Conservation (phyloP, 2,797 vertebrate genomes). For the Myotis daubentonii region DNA sequence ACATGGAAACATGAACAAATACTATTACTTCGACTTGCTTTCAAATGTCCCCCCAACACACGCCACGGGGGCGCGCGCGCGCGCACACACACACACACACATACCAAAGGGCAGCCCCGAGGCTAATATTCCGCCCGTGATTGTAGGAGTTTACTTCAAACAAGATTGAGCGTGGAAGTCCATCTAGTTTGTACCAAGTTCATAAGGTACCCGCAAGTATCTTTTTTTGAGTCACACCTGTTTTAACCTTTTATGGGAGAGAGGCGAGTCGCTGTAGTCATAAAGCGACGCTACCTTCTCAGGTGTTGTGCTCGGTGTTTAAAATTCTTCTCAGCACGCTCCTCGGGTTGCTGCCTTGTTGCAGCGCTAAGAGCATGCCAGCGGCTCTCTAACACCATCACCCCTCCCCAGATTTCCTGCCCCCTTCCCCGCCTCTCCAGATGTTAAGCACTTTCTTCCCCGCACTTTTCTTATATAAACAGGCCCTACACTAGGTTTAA, state of each 20-base stretch:
- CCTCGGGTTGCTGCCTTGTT: slow-evolving; percentile 47
- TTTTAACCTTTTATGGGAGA: neutral
- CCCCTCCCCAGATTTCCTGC: neutral
- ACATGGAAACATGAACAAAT: neutral
- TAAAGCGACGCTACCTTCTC: neutral
- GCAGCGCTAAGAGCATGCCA: neutral
- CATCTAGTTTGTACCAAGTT: slow-evolving; percentile 22
- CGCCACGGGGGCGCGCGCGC: neutral
- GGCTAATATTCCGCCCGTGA: neutral
- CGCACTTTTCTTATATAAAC: neutral
- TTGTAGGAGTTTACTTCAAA: slow-evolving; percentile 25
- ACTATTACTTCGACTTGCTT: slow-evolving; percentile 7
- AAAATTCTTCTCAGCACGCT: neutral
- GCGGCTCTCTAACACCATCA: neutral
- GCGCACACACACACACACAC: neutral
- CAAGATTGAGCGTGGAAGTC: slow-evolving; percentile 35
- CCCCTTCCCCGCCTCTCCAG: neutral
- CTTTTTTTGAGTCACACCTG: neutral
- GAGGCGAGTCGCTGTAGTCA: neutral
- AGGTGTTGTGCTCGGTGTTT: neutral
- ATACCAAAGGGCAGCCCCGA: neutral
- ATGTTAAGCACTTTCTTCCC: slow-evolving; percentile 6
- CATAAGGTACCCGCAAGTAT: neutral
- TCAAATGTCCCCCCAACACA: neutral
- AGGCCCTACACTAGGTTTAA: neutral